These are phyloP conservation scores for Manis crassicaudata DNA, from an alignment of 2,797 vertebrate genomes.

Conservation along the genomic window DNA sequence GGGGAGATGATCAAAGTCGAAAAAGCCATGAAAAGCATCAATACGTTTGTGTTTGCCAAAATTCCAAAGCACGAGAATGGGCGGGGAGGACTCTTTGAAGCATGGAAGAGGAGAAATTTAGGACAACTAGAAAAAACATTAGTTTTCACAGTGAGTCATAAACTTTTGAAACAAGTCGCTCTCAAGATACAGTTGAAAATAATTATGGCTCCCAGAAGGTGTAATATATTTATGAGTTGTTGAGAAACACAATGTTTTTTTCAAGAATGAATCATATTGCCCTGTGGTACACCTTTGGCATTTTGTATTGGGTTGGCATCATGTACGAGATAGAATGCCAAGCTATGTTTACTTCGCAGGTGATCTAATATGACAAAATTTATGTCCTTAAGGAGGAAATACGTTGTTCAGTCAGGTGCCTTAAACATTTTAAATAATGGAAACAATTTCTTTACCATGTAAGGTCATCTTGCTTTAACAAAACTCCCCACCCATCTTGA, in stretches of 20 bases:
- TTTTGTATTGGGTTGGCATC: not conserved
- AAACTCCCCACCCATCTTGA: not conserved
- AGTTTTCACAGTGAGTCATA: slow-evolving; percentile 56
- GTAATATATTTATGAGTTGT: slow-evolving; percentile 1
- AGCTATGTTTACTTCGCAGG: slow-evolving; percentile 41
- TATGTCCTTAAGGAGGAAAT: not conserved
- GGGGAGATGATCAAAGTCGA: slow-evolving; percentile 71
- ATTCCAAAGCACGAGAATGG: slow-evolving; percentile 31
- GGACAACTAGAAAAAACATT: slow-evolving; percentile 37
- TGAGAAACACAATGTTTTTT: not conserved
- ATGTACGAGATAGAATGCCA: not conserved
- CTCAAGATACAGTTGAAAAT: slow-evolving; percentile 53
- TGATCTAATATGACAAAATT: slow-evolving; percentile 25
- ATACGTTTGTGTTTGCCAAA: slow-evolving; percentile 44
- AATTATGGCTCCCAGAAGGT: slow-evolving; percentile 49
- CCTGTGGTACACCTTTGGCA: not conserved
- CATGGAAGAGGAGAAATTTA: slow-evolving; percentile 57
- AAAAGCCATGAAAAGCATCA: slow-evolving; percentile 17
- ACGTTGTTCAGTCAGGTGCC: slow-evolving; percentile 24
- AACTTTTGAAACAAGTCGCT: slow-evolving; percentile 58
- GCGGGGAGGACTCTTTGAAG: slow-evolving; percentile 62
- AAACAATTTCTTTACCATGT: not conserved
- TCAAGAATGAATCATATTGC: not conserved
- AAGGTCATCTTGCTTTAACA: not conserved
- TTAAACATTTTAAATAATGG: slow-evolving; percentile 34